Evolutionary conservation across 2,797 vertebrate genomes (phyloP).

Genomic region (Xenentodon cancila): DNA sequence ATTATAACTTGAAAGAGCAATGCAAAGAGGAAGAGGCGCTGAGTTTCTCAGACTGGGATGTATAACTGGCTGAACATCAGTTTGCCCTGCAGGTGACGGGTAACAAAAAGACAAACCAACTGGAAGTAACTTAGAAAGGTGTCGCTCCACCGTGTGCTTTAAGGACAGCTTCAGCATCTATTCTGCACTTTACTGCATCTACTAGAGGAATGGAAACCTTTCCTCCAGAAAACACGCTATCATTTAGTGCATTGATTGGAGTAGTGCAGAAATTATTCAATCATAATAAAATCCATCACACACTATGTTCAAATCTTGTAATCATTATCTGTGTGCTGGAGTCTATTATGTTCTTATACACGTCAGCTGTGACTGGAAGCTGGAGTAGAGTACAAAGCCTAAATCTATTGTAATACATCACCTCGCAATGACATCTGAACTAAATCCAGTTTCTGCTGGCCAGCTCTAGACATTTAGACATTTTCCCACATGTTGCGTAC

Average conservation of each 20-base stretch:
- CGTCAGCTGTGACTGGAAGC: not conserved
- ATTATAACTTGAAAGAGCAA: constrained; percentile 80
- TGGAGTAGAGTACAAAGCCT: no score
- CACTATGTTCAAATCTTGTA: not conserved
- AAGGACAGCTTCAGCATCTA: constrained; percentile 1
- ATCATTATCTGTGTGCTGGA: not conserved
- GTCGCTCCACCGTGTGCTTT: not conserved
- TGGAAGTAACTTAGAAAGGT: not conserved
- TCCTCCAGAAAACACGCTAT: not conserved
- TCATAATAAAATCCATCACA: no score
- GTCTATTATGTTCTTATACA: not conserved
- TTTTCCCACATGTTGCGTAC: not conserved
- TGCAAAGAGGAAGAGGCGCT: constrained; percentile 54
- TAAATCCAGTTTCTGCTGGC: no score
- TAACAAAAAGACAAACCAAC: constrained; percentile 11
- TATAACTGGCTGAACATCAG: constrained; percentile 33
- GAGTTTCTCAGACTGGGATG: constrained; percentile 33
- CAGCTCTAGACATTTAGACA: not conserved
- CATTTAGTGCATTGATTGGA: not conserved
- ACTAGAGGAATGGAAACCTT: not conserved
- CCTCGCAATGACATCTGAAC: no score
- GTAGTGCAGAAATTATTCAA: no score
- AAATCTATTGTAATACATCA: no score
- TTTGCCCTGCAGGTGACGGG: constrained; percentile 20
- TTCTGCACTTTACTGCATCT: not conserved